These are phyloP conservation scores for Atta cephalotes DNA, from an alignment of 1,140 invertebrate species.

Conservation along the genomic window DNA sequence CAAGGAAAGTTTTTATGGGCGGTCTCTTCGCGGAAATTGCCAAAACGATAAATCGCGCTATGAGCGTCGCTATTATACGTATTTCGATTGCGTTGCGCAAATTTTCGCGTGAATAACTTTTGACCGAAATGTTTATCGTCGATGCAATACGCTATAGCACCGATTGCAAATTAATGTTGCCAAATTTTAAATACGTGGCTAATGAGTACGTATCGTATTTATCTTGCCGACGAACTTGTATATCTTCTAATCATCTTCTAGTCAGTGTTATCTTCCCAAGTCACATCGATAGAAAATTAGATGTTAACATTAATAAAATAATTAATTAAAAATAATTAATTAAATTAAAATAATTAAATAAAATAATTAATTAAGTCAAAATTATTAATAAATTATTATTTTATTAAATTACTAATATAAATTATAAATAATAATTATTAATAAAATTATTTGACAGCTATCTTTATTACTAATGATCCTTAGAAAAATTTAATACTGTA, in stretches of 20 bases:
- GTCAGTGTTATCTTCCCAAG: neutral
- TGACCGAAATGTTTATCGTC: neutral
- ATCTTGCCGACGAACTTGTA: neutral
- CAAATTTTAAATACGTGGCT: neutral
- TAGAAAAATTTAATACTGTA: no score
- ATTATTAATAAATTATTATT: no score
- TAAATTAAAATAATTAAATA: neutral
- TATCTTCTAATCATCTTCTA: neutral
- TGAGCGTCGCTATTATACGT: neutral
- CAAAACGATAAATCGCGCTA: conserved; percentile 9
- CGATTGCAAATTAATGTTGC: neutral
- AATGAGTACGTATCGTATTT: neutral
- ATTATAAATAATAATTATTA: neutral
- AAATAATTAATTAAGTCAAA: neutral
- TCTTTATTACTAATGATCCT: neutral
- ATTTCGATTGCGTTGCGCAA: conserved; percentile 1
- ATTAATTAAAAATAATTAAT: neutral
- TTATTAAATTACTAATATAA: no score
- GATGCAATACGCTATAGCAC: neutral
- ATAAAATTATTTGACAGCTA: neutral
- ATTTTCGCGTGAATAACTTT: conserved; percentile 32
- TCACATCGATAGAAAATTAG: neutral
- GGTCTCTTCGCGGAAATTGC: conserved; percentile 43
- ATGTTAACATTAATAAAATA: neutral
- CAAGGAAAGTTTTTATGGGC: neutral